Base-by-base conservation (phyloP, 2,888 invertebrate genomes). In the Trichogramma evanescens region DNA sequence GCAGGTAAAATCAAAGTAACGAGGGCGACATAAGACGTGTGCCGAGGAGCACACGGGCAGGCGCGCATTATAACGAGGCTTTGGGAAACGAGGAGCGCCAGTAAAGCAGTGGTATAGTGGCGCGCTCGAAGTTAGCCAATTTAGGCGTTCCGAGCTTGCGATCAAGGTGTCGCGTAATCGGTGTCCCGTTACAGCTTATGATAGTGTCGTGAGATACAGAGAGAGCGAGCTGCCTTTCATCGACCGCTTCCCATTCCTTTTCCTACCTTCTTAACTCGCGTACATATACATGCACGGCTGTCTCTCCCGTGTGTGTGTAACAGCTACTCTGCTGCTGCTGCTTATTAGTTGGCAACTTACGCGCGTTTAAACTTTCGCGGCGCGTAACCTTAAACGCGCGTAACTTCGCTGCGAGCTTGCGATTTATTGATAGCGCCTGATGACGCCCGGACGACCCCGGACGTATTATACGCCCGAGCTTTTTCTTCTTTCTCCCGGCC, bases 291-390 rank as follows among this genome's bases (percentile, higher is more conserved):
- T 26, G 26, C 26, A 26, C 26, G 26, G 26, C 26, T 26, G 26
- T 26, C 26, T 26, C 26, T 3, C 2, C 26, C 26, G 26, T 26
- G 26, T 26, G 26, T 26, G 3, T 26, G 26, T 26, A 26, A 26
- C 26, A 26, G 26, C 26, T 26, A 26, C 26, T 26, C 26, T 58
- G 3, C 50, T 43, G 49, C 40, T 5, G 2, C 55, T 54, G 70
- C 73, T 74, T 74, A 75, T 75, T 74, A 75, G 74, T 75, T 75
- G 72, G 67, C 68, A 74, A 75, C 73, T 74, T 71, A 68, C 68
- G 69, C 70, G 65, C 66, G 41, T 66, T 68, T 66, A 69, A 67
- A 67, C 65, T 67, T 69, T 62, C 62, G 61, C 61, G 63, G 62
- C 44, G 43, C 59, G 62, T 46, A 62, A 62, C 59, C 59, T 41